phyloP scores from a whole-genome alignment of 23 tunicate species.

The Pegea sp. region DNA sequence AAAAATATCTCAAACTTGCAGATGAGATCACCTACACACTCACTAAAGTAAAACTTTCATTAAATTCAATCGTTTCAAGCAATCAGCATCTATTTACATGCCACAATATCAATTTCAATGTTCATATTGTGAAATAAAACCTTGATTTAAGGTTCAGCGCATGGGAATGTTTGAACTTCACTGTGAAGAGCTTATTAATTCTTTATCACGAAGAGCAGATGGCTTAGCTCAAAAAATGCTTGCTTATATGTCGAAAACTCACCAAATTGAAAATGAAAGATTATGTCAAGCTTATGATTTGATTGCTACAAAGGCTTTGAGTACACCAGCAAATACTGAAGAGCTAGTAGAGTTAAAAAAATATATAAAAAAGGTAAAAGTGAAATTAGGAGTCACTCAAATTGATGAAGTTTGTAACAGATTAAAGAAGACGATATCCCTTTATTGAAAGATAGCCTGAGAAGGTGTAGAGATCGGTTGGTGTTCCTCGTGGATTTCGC shows the following conservation, averaged over 20 bases:
- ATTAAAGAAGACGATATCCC: slow-evolving; percentile 44
- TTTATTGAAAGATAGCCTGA: slow-evolving; percentile 45
- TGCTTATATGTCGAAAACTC: slow-evolving; percentile 63
- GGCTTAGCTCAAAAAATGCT: slow-evolving; percentile 68
- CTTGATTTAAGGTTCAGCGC: slow-evolving; percentile 31
- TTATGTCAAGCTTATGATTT: slow-evolving; percentile 50
- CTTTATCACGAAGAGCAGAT: slow-evolving; percentile 79
- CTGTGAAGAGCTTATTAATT: slow-evolving; percentile 56
- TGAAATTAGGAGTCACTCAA: not conserved
- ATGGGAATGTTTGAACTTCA: slow-evolving; percentile 97
- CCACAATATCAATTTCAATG: too few species aligned
- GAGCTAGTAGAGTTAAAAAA: slow-evolving; percentile 63
- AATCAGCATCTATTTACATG: too few species aligned
- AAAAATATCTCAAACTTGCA: slow-evolving; percentile 53
- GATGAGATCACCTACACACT: slow-evolving; percentile 73
- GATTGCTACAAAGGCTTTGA: slow-evolving; percentile 62
- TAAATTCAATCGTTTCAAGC: too few species aligned
- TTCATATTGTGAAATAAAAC: not conserved
- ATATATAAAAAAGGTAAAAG: slow-evolving; percentile 39
- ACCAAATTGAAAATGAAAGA: slow-evolving; percentile 73
- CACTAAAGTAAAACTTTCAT: too few species aligned
- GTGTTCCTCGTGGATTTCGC: slow-evolving; percentile 74
- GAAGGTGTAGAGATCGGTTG: slow-evolving; percentile 65
- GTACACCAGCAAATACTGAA: slow-evolving; percentile 83
- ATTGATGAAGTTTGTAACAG: slow-evolving; percentile 5